Base-by-base conservation (phyloP, 1,140 invertebrate genomes). In the Pseudachorutes palmiensis region DNA sequence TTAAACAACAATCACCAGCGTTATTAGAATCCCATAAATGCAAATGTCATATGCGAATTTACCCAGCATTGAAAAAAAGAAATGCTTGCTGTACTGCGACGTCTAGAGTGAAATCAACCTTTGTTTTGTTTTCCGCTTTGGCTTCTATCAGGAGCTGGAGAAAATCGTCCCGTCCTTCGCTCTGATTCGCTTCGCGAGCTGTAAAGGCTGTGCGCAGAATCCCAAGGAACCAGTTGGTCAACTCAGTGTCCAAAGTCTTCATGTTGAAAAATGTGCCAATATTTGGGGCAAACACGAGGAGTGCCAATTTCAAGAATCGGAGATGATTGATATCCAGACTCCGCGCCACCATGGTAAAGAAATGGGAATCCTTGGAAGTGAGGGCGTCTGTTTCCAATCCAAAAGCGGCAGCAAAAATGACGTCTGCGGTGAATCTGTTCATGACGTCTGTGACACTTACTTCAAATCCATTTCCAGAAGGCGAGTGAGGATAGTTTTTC, bases 351-450 rank as follows among this genome's bases (percentile, higher is more conserved):
- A 58, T 31, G 9, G 14, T 30, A 9, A 9, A 14, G 24, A 61
- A 61, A 5, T 16, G 16, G 2, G 28, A 79, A 28, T 81, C 69
- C 26, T 81, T 79, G 71, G 80, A 72, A 24, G 72, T 74, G 16
- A 84, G 76, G 3, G 79, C 81, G 67, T 83, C 80, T 26, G 80
- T 80, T 59, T 83, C 78, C 2, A 84, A 74, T 12, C 84, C 84
- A 72, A 84, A 84, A 14, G 80, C 81, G 69, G 81, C 83, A 0
- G 78, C 79, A 24, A 79, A 79, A 3, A 85, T 84, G 2, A 83
- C 80, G 70, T 84, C 83, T 19, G 82, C 83, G 2, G 80, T 82
- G 62, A 80, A 83, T 71, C 80, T 78, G 0, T 79, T 75, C 64
- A 81, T 63, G 0, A 76, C 16, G 5, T 77, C 75, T 31, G 12